phyloP scores from a whole-genome alignment of 2,888 invertebrate species.

The Cynaeus angustus region DNA sequence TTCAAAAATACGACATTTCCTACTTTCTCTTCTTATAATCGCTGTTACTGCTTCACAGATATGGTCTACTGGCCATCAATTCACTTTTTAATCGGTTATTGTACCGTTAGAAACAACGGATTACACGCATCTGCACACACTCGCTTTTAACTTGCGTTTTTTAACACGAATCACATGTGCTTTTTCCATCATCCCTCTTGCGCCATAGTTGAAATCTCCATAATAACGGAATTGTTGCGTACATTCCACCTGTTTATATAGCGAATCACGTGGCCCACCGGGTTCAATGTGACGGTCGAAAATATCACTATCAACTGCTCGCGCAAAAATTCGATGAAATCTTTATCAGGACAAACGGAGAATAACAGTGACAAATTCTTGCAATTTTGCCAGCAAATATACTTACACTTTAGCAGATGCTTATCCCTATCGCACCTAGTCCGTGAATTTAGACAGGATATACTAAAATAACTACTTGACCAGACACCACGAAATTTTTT shows the following conservation, averaged over 20 bases:
- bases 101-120: constrained; percentile 36
- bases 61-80: constrained; percentile 40
- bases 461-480: no score
- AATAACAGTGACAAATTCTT: no score
- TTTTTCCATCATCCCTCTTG: constrained; percentile 29
- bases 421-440: no score
- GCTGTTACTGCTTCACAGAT: constrained; percentile 35
- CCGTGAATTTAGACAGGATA: no score
- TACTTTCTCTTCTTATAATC: constrained; percentile 63
- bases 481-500: no score
- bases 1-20: constrained; percentile 65
- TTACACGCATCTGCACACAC: constrained; percentile 19
- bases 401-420: no score
- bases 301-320: not conserved
- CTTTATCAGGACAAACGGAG: no score
- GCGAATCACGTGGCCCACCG: not conserved
- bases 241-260: not conserved
- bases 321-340: no score
- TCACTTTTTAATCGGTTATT: constrained; percentile 42
- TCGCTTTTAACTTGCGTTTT: constrained; percentile 2
- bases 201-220: constrained; percentile 47
- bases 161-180: not conserved
- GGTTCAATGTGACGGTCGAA: not conserved
- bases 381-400: no score
- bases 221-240: not conserved